phyloP scores from a whole-genome alignment of 1,140 invertebrate species.

The Trigoniulus corallinus region DNA sequence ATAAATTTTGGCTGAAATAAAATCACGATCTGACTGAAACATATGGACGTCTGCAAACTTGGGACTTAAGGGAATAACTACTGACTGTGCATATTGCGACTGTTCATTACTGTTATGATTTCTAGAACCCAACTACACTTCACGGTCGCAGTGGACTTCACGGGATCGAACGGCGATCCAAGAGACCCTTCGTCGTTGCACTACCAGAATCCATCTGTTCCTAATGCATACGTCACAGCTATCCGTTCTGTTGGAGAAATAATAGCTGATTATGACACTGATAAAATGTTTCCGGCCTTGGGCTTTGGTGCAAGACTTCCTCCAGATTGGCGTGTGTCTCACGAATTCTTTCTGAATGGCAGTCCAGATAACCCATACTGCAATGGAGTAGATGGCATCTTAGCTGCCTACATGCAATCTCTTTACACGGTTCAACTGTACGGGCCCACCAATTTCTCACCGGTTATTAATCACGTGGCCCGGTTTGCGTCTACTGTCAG shows the following conservation, averaged over 20 bases:
- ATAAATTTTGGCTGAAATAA: too few species aligned
- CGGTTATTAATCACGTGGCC: slow-evolving; percentile 29
- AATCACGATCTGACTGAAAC: too few species aligned
- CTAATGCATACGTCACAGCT: slow-evolving; percentile 36
- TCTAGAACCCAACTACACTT: slow-evolving; percentile 36
- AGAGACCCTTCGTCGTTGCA: slow-evolving; percentile 33
- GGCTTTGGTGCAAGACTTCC: slow-evolving; percentile 16
- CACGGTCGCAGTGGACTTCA: slow-evolving; percentile 49
- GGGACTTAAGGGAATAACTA: too few species aligned
- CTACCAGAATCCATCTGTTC: slow-evolving; percentile 21
- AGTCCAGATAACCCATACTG: slow-evolving; percentile 38
- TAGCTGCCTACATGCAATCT: slow-evolving; percentile 26
- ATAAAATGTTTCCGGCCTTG: slow-evolving; percentile 7
- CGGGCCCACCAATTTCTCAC: slow-evolving; percentile 36
- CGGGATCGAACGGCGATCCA: slow-evolving; percentile 42
- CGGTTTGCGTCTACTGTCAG: slow-evolving; percentile 21
- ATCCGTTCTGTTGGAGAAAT: slow-evolving; percentile 37
- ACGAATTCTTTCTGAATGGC: slow-evolving; percentile 38
- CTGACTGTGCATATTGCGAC: not conserved
- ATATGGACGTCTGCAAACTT: too few species aligned
- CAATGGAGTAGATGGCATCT: slow-evolving; percentile 30
- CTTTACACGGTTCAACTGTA: slow-evolving; percentile 25
- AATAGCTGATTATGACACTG: slow-evolving; percentile 35
- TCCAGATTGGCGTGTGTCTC: slow-evolving; percentile 32
- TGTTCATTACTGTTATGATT: not conserved